Base-by-base conservation (phyloP, 2,113 vertebrate genomes). In the Coreoperca whiteheadi region DNA sequence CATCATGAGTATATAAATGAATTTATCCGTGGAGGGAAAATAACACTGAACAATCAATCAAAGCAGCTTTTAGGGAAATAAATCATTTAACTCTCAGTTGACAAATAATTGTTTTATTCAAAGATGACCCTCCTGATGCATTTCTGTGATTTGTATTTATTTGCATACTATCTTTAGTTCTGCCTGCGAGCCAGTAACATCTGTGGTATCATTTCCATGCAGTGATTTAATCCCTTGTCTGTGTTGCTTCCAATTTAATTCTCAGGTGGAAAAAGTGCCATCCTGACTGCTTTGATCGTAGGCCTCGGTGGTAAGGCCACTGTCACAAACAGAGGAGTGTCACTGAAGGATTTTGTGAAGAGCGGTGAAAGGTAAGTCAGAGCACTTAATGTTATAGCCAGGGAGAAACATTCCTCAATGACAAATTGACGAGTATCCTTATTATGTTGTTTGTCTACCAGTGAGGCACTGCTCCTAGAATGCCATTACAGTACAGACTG, bases 221-320 rank as follows among this genome's bases (percentile, higher is more conserved):
- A 53, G 18, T n/a, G 39, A 79, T 75, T 82, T 30, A 28, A 41
- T 48, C 2, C 3, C 21, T 53, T 18, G 4, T 39, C 6, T 66
- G n/a, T 39, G 54, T 20, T 74, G 32, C 68, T 46, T 79, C 21
- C 6, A 4, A 3, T 77, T 63, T 20, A 20, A 63, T 9, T 46
- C 34, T 34, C 69, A 98, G 97, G 97, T 94, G 97, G 97, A 2
- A 98, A 99, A 91, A 98, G 97, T 89, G 97, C 97, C 1, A 96
- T 98, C 1, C 94, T 98, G 79, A 97, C 97, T 15, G 97, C 97
- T 77, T 94, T 98, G 75, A 98, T 98, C 32, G 97, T 98, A 18
- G 97, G 97, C 18, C 96, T 98, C 82, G 97, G 97, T 65, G 98
- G 97, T 87, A 99, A 97, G 94, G 97, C 97, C n/a, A 93, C 93